Evolutionary conservation across 2,113 vertebrate genomes (phyloP).

Genomic region (Ceratotherium simum): DNA sequence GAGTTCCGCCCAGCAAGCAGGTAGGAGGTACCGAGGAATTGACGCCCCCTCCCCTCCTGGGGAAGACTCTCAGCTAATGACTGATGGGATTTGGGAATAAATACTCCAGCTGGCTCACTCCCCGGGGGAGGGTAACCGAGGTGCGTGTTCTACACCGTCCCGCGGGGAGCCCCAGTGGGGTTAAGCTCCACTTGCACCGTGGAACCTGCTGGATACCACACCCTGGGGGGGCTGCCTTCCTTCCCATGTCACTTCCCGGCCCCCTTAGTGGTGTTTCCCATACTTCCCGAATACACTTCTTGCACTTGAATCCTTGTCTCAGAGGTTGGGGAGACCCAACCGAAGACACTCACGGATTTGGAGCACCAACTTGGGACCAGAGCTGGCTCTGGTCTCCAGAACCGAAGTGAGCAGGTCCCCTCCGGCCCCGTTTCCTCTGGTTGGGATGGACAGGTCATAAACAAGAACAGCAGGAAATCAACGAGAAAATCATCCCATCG

Average conservation of each 20-base stretch:
- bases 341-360: background rate
- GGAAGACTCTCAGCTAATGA: background rate
- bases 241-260: fast-evolving
- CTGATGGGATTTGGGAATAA: background rate
- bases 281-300: background rate
- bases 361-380: background rate
- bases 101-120: background rate
- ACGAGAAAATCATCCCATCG: background rate
- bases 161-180: background rate
- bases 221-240: fast-evolving
- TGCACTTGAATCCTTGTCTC: background rate
- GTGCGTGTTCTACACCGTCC: background rate
- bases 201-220: background rate
- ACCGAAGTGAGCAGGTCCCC: background rate
- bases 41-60: no score
- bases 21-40: background rate
- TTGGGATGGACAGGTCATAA: background rate
- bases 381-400: background rate
- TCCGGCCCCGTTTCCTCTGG: background rate
- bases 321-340: background rate
- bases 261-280: background rate
- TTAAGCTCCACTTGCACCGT: background rate
- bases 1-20: background rate
- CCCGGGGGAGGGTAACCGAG: background rate
- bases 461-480: background rate